Evolutionary conservation across 2,888 invertebrate genomes (phyloP), one percentile per base, ranked within the genome.

Genomic region (Cheilosia vulpina): DNA sequence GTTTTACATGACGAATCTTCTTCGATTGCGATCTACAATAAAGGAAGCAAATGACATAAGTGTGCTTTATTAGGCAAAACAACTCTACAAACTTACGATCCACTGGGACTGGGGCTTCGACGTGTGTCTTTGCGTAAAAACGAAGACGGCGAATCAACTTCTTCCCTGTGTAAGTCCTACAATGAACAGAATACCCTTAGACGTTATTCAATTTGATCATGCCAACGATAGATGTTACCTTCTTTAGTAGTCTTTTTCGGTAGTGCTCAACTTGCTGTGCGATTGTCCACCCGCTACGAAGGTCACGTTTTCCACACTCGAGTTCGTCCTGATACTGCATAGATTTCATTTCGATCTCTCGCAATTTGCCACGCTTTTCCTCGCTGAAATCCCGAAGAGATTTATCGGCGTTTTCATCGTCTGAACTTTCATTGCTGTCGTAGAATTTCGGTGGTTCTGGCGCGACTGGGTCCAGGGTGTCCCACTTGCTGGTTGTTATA

Each of bases 241-340:
- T 97, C 91, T 96, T 95, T 87, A 98, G 94, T 73, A 99, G 94
- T 91, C 98, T 98, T 89, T 96, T 94, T 41, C 98, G 93, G 92
- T 98, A 98, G 93, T 98, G 96, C 90, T 97, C 96, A 38, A 98
- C 96, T 93, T 98, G 98, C 90, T 97, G 96, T 57, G 94, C 92
- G 87, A 97, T 93, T 9, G 95, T 94, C 94, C 97, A 96, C 6
- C 95, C 96, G 62, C 94, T 92, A 89, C 96, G 96, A 24, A 96
- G 91, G 43, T 94, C 94, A 78, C 96, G 94, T 89, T 95, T 94
- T 0, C 98, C 98, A 2, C 96, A 95, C 93, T 99, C 99, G 88
- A 99, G 92, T 92, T 98, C 98, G 93, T 99, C 99, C 92, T 98
- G 98, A 93, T 98, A 99, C 91, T 97, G 97, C 93, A 99, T 94